Conservation (phyloP, 2,888 invertebrate genomes). For the Carabus problematicus region DNA sequence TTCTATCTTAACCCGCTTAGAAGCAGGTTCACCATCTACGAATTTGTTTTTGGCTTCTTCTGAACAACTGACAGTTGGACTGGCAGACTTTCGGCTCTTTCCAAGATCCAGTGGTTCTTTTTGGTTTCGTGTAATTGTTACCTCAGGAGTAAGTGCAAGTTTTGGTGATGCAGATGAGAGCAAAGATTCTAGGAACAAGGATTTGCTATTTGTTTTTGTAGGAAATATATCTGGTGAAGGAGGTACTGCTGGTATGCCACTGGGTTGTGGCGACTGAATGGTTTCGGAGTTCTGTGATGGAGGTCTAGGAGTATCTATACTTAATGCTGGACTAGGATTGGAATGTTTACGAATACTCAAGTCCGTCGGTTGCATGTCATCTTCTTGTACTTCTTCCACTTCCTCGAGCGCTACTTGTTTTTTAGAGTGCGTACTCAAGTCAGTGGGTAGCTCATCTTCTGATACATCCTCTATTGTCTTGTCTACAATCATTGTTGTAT, state of each 20-base stretch:
- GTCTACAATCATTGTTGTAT: background rate
- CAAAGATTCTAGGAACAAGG: conserved; percentile 68
- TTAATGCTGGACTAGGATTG: conserved; percentile 61
- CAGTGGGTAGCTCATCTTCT: conserved; percentile 37
- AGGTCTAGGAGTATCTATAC: conserved; percentile 65
- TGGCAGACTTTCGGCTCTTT: conserved; percentile 71
- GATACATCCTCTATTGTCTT: conserved; percentile 21
- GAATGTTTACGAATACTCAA: conserved; percentile 65
- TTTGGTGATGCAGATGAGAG: conserved; percentile 67
- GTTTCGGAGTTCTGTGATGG: conserved; percentile 75
- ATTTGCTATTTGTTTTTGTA: conserved; percentile 54
- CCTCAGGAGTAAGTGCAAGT: conserved; percentile 65
- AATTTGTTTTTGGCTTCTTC: conserved; percentile 71
- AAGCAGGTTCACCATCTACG: conserved; percentile 57
- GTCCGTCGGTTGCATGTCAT: conserved; percentile 66
- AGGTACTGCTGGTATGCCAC: conserved; percentile 73
- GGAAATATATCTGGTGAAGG: conserved; percentile 73
- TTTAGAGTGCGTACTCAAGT: conserved; percentile 30
- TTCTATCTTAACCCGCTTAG: conserved; percentile 63
- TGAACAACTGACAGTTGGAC: conserved; percentile 77
- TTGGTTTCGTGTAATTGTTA: conserved; percentile 61
- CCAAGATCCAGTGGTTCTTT: conserved; percentile 75
- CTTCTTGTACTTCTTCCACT: conserved; percentile 55
- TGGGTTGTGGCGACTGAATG: conserved; percentile 76
- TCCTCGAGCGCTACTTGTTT: conserved; percentile 47